Base-by-base conservation (phyloP, 2,888 invertebrate genomes). In the Nemoura dubitans region DNA sequence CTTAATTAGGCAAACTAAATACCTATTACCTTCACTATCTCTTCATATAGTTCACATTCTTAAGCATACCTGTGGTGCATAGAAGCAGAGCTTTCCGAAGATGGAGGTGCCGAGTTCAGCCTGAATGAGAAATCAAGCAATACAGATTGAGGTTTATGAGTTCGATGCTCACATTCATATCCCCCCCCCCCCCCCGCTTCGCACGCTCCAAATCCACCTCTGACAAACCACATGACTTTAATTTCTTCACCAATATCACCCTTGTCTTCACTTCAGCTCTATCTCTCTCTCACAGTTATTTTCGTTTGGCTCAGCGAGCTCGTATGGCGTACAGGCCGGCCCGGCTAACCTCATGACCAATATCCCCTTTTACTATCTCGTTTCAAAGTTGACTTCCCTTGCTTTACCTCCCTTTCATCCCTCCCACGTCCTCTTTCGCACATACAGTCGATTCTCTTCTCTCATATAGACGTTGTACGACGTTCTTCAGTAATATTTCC, bases 311-410 rank as follows among this genome's bases (percentile, higher is more conserved):
- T 59, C 21, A 21, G 2, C 59, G 16, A 59, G 14, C 36, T 6
- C 59, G 21, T 16, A 36, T 21, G 16, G 14, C 59, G 2, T 10
- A 59, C 36, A 36, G 36, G 10, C 5, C 36, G n/a, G n/a, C 59
- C 16, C 59, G 59, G 59, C 1, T 59, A 59, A 59, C 59, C 59
- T 59, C 59, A 59, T 59, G 59, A 59, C 59, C 59, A 59, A 59
- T 59, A 59, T 59, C 59, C 59, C 59, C 59, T 59, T 59, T 59
- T 59, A 59, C 59, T 59, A 59, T 59, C 59, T 59, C 3, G 59
- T 59, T 59, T 59, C 59, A 59, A 59, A 59, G 59, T 59, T 59
- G 16, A 59, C 59, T 59, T 59, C 59, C 21, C 59, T 59, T 21
- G 16, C 59, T 21, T 59, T 59, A 21, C 59, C 14, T 59, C 59